These are phyloP conservation scores for Crotalus viridis DNA, from an alignment of 2,113 vertebrate genomes.

Conservation along the genomic window DNA sequence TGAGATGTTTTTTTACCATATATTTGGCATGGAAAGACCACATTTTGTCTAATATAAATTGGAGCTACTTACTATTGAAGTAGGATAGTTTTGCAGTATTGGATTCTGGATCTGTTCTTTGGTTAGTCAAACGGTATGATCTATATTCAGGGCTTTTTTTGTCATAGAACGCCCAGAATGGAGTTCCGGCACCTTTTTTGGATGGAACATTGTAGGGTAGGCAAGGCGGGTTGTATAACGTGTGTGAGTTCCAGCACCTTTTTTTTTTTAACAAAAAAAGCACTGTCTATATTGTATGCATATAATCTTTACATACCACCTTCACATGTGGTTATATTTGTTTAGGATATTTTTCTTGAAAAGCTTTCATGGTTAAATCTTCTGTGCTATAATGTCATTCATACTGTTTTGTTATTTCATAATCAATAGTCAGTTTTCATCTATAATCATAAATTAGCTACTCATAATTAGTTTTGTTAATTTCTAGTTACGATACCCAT, in stretches of 20 bases:
- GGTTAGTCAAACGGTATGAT: neutral
- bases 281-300: neutral
- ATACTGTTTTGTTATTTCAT: neutral
- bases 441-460: neutral
- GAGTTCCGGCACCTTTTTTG: too few relatives aligned
- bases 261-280: too few relatives aligned
- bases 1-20: neutral
- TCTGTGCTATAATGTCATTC: neutral
- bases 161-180: too few relatives aligned
- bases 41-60: neutral
- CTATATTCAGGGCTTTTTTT: neutral
- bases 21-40: neutral
- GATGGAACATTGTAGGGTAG: too few relatives aligned
- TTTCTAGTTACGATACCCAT: neutral
- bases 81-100: neutral
- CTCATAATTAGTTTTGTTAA: neutral
- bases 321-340: neutral
- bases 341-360: neutral
- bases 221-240: too few relatives aligned
- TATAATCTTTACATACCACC: neutral
- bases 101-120: neutral
- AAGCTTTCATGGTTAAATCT: neutral
- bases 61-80: neutral
- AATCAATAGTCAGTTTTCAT: neutral
- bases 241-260: too few relatives aligned